These are phyloP conservation scores for Dendrolimus houi DNA, from an alignment of 2,888 invertebrate species.

Conservation along the genomic window DNA sequence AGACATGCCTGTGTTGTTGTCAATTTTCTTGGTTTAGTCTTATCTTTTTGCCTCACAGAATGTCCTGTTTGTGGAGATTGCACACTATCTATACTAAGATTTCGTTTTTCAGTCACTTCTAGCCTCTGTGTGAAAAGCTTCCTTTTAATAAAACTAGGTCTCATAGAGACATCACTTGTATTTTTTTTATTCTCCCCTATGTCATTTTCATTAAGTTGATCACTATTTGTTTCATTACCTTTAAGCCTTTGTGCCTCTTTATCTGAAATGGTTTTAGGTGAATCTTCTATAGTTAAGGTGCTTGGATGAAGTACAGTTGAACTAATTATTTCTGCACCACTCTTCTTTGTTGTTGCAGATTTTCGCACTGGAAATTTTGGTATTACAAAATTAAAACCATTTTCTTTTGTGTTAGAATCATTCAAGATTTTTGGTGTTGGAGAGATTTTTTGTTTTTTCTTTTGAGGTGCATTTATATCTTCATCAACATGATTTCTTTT, in stretches of 20 bases:
- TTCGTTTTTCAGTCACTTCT: constrained; percentile 47
- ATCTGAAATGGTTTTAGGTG: constrained; percentile 20
- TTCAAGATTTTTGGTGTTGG: constrained; percentile 17
- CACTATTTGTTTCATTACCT: constrained; percentile 1
- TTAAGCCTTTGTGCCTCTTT: constrained; percentile 7
- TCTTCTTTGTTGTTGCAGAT: constrained; percentile 17
- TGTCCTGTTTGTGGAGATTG: constrained; percentile 46
- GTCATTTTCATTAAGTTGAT: constrained; percentile 12
- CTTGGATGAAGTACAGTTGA: background rate
- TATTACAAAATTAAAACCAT: constrained; percentile 44
- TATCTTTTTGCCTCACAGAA: constrained; percentile 37
- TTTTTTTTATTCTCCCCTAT: constrained; percentile 9
- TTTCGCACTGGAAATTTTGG: constrained; percentile 39
- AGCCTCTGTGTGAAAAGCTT: constrained; percentile 60
- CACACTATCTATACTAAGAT: constrained; percentile 30
- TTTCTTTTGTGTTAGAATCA: constrained; percentile 8
- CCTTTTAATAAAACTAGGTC: constrained; percentile 61
- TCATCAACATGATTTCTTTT: constrained; percentile 26
- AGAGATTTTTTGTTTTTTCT: constrained; percentile 30
- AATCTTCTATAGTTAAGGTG: constrained; percentile 25
- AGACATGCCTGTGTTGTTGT: constrained; percentile 50
- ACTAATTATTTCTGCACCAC: constrained; percentile 16
- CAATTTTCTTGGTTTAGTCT: constrained; percentile 51
- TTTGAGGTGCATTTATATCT: constrained; percentile 16
- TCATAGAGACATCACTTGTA: constrained; percentile 41